Evolutionary conservation across 2,113 vertebrate species (phyloP), one percentile per base, ranked within the genome.

Genomic region (Neomonachus schauinslandi): DNA sequence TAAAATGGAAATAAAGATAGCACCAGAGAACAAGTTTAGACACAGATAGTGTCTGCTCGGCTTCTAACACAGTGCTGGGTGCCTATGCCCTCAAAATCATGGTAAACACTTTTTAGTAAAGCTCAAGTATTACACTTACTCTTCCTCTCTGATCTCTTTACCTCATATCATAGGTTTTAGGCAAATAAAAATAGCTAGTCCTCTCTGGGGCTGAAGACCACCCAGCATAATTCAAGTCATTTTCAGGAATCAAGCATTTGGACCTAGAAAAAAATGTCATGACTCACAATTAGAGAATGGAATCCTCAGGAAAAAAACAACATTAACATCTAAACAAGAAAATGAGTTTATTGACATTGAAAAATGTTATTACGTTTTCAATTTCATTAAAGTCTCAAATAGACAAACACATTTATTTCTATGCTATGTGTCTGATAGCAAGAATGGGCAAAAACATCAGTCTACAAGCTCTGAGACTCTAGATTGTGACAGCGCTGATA

Each of bases 381-480:
- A 97, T 98, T 98, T 98, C 98, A 98, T 98, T 98, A 97, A 98
- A 98, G 97, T 28, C 71, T 97, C 67, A 89, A 95, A 33, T 91
- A 98, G 94, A 95, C 98, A 98, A 97, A 96, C 81, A 97, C 83
- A 97, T 86, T 88, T 83, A 93, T 96, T 98, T 98, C 97, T 98
- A 95, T 96, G 96, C 95, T 97, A 82, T 97, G 28, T 88, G 79
- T 96, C 93, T 98, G 95, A 98, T 97, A 97, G 94, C 79, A 93
- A 98, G 88, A 98, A 97, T 96, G 97, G 61, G 95, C 93, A 97
- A 97, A 99, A 97, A 91, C 96, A 97, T 93, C 91, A 91, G 96
- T 90, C 96, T 97, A 96, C 63, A 96, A 97, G 97, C 86, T 94
- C 76, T 67, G 69, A 51, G 94, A 98, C 89, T 98, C 97, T 92